Percentiles rank a stretch among this genome's conserved stretches.
These are phyloP conservation scores for Leptopilina clavipes DNA, from an alignment of 1,140 invertebrate species.

Conservation along the genomic window DNA sequence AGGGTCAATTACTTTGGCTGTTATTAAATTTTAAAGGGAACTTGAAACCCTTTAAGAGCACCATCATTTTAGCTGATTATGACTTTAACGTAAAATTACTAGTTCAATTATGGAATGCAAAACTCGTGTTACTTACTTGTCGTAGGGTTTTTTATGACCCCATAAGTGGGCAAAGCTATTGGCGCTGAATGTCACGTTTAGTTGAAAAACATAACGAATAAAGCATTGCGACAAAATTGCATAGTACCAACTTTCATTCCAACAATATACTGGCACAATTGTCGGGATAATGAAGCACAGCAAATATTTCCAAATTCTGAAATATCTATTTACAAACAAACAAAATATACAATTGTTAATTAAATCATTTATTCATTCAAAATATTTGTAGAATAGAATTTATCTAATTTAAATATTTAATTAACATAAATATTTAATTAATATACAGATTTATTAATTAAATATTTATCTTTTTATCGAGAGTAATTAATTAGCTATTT, in stretches of 20 bases:
- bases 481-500: too few relatives aligned
- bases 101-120: neutral
- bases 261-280: constrained; percentile 78
- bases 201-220: constrained; percentile 76
- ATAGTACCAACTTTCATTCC: constrained; percentile 77
- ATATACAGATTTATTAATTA: too few relatives aligned
- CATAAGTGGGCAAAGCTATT: constrained; percentile 82
- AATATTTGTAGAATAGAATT: too few relatives aligned
- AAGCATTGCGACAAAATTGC: constrained; percentile 75
- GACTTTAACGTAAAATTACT: neutral
- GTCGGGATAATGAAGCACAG: constrained; percentile 79
- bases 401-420: too few relatives aligned
- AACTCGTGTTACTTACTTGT: constrained; percentile 73
- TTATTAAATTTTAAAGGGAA: constrained; percentile 10
- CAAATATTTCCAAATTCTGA: constrained; percentile 74
- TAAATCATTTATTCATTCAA: too few relatives aligned
- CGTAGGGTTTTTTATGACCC: constrained; percentile 78
- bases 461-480: too few relatives aligned
- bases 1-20: constrained; percentile 15
- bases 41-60: neutral
- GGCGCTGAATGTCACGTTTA: constrained; percentile 83
- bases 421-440: too few relatives aligned
- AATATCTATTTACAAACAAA: constrained; percentile 68
- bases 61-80: constrained; percentile 8
- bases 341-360: constrained; percentile 37